Evolutionary conservation across 2,113 vertebrate genomes (phyloP).

Genomic region (Hippocampus barbouri): DNA sequence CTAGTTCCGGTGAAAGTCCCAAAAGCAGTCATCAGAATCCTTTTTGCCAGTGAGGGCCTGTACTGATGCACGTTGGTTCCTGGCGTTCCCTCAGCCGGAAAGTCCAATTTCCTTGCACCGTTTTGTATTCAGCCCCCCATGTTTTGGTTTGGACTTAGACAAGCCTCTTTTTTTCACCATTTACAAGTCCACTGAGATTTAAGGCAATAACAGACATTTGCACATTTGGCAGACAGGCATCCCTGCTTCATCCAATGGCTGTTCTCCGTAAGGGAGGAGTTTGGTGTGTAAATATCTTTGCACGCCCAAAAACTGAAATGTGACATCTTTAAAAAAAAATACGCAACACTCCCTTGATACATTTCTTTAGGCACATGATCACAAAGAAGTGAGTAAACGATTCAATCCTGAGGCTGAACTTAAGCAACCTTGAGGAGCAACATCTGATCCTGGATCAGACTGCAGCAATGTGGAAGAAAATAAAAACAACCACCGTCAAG

Average conservation of each 20-base stretch:
- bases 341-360: slow-evolving; percentile 54
- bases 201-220: slow-evolving; percentile 58
- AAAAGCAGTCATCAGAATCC: slow-evolving; percentile 38
- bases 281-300: slow-evolving; percentile 7
- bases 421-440: slow-evolving; percentile 52
- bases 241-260: slow-evolving; percentile 62
- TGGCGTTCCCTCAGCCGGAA: slow-evolving; percentile 47
- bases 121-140: slow-evolving; percentile 50
- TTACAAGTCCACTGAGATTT: slow-evolving; percentile 37
- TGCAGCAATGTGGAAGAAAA: slow-evolving; percentile 19
- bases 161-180: slow-evolving; percentile 29
- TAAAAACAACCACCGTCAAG: slow-evolving; percentile 8
- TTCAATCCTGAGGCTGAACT: slow-evolving; percentile 53
- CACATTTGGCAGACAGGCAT: slow-evolving; percentile 64
- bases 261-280: slow-evolving; percentile 47
- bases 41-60: slow-evolving; percentile 29
- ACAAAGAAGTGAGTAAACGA: slow-evolving; percentile 69
- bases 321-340: slow-evolving; percentile 39
- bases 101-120: slow-evolving; percentile 48
- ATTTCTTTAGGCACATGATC: slow-evolving; percentile 69
- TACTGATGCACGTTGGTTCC: slow-evolving; percentile 42
- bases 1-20: slow-evolving; percentile 32
- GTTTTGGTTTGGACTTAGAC: slow-evolving; percentile 45
- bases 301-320: slow-evolving; percentile 30
- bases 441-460: slow-evolving; percentile 50